Base-by-base conservation (phyloP, 2,113 vertebrate species). In the Nerophis ophidion region DNA sequence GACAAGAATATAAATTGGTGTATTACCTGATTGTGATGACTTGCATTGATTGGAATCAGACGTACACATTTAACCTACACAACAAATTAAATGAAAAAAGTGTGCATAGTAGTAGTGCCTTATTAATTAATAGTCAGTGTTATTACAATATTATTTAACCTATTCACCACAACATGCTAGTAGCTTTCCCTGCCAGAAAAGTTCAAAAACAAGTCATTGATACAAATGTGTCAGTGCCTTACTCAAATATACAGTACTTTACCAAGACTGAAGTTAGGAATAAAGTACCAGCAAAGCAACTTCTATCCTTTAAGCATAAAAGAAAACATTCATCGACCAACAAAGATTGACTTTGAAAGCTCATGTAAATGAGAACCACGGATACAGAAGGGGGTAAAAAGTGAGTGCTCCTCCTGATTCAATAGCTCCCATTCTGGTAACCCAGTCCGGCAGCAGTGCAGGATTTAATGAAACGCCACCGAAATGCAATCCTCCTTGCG, bases 341-440 rank as follows among this genome's bases (percentile, higher is more conserved):
- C 11, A 50, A 40, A 56, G 26, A n/a, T 35, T 54, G 52, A 53
- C 8, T 53, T 4, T 7, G 14, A 55, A 12, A 55, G 8, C 15
- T 55, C 15, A 13, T 4, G 60, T 67, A 1, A 58, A 60, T 16
- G 57, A 62, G 33, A 73, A 45, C 26, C 48, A 49, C 44, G 57
- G 64, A 60, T 14, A 36, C 77, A 54, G 76, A 76, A 65, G 2
- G 3, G 57, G 63, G 58, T 79, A 70, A 78, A 83, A 80, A 77
- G 36, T 59, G 45, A 44, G 19, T 1, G 47, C 65, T 71, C 40
- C 49, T 48, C 63, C 73, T 63, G 67, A 81, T 72, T 71, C 72
- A 62, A 48, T 53, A 56, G 75, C 74, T 83, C 77, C 57, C 71
- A 55, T 87, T 87, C 49, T 77, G 60, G 87, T 86, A 89, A 89